Evolutionary conservation across 2,888 invertebrate species (phyloP).

Genomic region (Ametastegia equiseti): DNA sequence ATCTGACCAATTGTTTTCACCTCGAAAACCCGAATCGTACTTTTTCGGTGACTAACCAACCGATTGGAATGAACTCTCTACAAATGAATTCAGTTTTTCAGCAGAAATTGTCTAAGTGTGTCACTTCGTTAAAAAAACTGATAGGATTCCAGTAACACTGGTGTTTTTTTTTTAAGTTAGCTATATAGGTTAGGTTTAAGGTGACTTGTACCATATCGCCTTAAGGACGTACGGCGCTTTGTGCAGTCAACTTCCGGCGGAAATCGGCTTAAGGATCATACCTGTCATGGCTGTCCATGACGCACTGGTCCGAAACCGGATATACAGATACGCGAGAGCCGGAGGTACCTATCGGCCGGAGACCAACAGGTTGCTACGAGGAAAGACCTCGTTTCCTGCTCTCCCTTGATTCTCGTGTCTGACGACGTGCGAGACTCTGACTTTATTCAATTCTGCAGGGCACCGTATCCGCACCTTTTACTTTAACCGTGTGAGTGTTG

Average conservation of each 20-base stretch:
- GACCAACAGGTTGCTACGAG: slow-evolving; percentile 41
- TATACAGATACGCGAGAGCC: slow-evolving; percentile 31
- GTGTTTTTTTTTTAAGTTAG: too few species aligned
- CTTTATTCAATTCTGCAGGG: slow-evolving; percentile 20
- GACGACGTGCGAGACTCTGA: slow-evolving; percentile 21
- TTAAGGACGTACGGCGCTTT: neutral
- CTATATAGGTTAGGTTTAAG: too few species aligned
- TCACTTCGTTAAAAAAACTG: too few species aligned
- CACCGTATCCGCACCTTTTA: neutral
- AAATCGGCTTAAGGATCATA: slow-evolving; percentile 13
- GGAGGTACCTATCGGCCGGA: slow-evolving; percentile 14
- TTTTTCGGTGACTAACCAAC: too few species aligned
- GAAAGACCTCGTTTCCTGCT: slow-evolving; percentile 41
- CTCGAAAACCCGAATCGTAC: too few species aligned
- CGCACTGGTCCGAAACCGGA: slow-evolving; percentile 13
- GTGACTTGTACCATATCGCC: too few species aligned
- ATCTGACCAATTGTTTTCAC: too few species aligned
- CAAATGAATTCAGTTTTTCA: too few species aligned
- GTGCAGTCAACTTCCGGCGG: neutral
- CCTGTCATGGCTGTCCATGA: slow-evolving; percentile 11
- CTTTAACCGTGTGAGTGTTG: neutral
- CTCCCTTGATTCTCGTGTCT: slow-evolving; percentile 31
- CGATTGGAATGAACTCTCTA: too few species aligned
- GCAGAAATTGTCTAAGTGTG: too few species aligned
- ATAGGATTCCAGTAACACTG: too few species aligned